phyloP scores from a whole-genome alignment of 2,888 invertebrate genomes.

The Agonopterix alstromeriana region DNA sequence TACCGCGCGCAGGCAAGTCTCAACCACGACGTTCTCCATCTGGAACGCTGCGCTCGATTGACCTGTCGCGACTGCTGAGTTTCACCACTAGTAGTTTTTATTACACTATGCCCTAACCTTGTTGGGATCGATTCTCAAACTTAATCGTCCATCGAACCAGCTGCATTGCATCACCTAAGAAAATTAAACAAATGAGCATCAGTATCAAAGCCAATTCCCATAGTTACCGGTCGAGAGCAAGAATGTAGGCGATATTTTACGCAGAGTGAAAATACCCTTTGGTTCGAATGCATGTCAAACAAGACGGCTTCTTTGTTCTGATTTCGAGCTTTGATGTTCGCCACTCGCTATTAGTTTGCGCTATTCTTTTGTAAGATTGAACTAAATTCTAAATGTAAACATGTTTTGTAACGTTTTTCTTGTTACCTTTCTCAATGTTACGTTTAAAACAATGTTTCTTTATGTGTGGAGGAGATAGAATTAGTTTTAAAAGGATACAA shows the following conservation, averaged over 20 bases:
- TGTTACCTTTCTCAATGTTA: neutral
- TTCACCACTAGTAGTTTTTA: too few relatives aligned
- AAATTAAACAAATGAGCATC: conserved; percentile 19
- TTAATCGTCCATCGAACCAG: conserved; percentile 12
- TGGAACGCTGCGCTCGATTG: too few relatives aligned
- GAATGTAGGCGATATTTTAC: conserved; percentile 8
- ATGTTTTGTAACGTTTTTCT: conserved; percentile 3
- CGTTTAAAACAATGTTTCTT: neutral
- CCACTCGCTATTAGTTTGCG: conserved; percentile 4
- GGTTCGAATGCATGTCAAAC: conserved; percentile 31
- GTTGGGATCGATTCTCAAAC: neutral
- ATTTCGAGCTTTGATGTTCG: conserved; percentile 25
- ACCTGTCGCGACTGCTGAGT: too few relatives aligned
- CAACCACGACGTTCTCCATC: too few relatives aligned
- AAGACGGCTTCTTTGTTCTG: conserved; percentile 14
- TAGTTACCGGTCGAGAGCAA: neutral
- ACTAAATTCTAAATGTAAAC: conserved; percentile 19
- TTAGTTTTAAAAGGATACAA: too few relatives aligned
- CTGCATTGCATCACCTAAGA: conserved; percentile 17
- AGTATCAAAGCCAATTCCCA: conserved; percentile 10
- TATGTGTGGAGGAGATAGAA: too few relatives aligned
- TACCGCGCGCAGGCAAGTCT: too few relatives aligned
- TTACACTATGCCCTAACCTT: too few relatives aligned
- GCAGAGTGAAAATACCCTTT: conserved; percentile 23
- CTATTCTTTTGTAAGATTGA: conserved; percentile 25